These are phyloP conservation scores for Abrostola triplasia DNA, from an alignment of 2,888 invertebrate genomes.

Conservation along the genomic window DNA sequence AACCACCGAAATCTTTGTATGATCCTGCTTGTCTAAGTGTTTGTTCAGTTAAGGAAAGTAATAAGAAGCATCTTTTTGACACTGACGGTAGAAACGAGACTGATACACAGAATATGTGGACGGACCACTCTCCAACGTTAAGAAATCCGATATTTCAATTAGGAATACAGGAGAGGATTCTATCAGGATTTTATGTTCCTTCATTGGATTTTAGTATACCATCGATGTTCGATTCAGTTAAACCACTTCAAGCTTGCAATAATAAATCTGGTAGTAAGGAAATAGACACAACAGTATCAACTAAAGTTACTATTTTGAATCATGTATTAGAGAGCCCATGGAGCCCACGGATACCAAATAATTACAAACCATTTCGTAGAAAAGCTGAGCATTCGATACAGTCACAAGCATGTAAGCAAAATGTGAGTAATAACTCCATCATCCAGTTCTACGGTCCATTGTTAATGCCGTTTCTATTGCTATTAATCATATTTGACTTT, in stretches of 20 bases:
- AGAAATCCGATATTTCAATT: slow-evolving; percentile 37
- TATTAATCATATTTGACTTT: slow-evolving; percentile 37
- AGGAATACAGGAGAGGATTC: slow-evolving; percentile 38
- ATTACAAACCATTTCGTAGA: slow-evolving; percentile 73
- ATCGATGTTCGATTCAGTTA: slow-evolving; percentile 39
- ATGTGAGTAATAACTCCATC: slow-evolving; percentile 50
- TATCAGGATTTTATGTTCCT: slow-evolving; percentile 40
- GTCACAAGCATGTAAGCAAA: slow-evolving; percentile 29
- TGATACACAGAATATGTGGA: slow-evolving; percentile 33
- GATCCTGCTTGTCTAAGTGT: slow-evolving; percentile 35
- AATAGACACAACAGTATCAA: slow-evolving; percentile 14
- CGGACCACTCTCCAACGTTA: slow-evolving; percentile 21
- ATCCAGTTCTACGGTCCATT: not conserved
- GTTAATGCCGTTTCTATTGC: slow-evolving; percentile 1
- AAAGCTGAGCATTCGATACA: slow-evolving; percentile 50
- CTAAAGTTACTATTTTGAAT: slow-evolving; percentile 78
- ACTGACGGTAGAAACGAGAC: slow-evolving; percentile 16
- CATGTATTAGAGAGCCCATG: slow-evolving; percentile 89
- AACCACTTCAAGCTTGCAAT: slow-evolving; percentile 20
- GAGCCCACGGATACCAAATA: slow-evolving; percentile 80
- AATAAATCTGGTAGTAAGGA: slow-evolving; percentile 28
- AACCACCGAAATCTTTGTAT: slow-evolving; percentile 43
- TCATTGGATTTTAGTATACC: slow-evolving; percentile 54
- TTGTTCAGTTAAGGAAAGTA: slow-evolving; percentile 30
- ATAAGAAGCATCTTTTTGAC: slow-evolving; percentile 13